Base-by-base conservation (phyloP, 1,140 invertebrate genomes). In the Drosophila bocki region DNA sequence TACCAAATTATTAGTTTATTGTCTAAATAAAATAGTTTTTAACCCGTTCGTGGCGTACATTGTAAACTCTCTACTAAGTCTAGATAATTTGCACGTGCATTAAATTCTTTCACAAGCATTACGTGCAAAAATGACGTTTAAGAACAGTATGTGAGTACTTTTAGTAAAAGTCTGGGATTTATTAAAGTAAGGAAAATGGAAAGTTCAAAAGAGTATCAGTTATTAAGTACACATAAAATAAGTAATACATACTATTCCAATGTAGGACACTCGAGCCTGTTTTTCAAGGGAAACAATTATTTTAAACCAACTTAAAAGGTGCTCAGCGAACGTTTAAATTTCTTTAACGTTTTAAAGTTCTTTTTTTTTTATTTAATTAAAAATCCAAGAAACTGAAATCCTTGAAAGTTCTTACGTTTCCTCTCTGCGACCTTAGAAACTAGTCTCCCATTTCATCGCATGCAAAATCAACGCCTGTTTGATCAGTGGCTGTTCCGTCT, bases 401-500 rank as follows among this genome's bases (percentile, higher is more conserved):
- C 0, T 13, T 15, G 3, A 5, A 0, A 15, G 9, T 54, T 15
- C 11, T 11, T 17, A 33, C 2, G 1, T 22, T 51, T 53, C 26
- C 26, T 1, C n/a, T 7, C 5, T 13, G 7, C 17, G 7, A 39
- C 51, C 32, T 53, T 35, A 53, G 3, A 19, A 35, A 35, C 12
- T 35, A 17, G 26, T 33, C n/a, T 32, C 26, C 2, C 29, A 17
- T 51, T 32, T 32, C 2, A 51, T 32, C 26, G n/a, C 29, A 3
- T 60, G 53, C 32, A 72, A 60, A 72, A 51, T 72, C 51, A 32
- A 71, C 9, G 9, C 9, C 32, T 70, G 39, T 70, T 68, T 68
- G 67, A 53, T 54, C 32, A 35, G 48, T 12, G 62, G 32, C 37
- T 11, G 17, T 37, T 54, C 53, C 35, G 53, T 39, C 53, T 56